Evolutionary conservation across 2,888 invertebrate genomes (phyloP).

Genomic region (Tinea semifulvella): DNA sequence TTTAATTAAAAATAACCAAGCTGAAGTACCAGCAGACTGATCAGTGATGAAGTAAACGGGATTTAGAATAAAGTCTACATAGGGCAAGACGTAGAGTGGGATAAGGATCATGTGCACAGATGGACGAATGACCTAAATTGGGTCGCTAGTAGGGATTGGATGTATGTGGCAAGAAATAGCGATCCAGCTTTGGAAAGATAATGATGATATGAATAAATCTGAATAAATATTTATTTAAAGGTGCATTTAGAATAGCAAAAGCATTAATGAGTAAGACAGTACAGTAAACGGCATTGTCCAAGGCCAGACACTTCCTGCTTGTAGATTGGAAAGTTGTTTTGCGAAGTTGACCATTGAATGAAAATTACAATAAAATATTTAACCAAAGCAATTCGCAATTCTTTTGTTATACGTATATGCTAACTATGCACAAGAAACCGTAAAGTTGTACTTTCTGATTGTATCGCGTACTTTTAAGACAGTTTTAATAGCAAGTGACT

Average conservation of each 20-base stretch:
- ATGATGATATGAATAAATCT: neutral
- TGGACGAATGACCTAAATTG: too few species aligned
- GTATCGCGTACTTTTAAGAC: neutral
- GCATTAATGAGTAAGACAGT: neutral
- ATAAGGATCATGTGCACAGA: too few species aligned
- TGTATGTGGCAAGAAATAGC: too few species aligned
- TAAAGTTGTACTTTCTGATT: conserved; percentile 2
- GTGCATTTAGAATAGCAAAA: neutral
- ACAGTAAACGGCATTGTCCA: conserved; percentile 23
- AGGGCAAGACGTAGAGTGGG: too few species aligned
- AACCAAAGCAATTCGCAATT: neutral
- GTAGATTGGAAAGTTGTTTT: conserved; percentile 60
- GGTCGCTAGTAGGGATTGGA: too few species aligned
- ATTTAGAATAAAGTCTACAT: too few species aligned
- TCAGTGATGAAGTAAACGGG: too few species aligned
- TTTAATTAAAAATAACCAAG: too few species aligned
- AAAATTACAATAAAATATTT: conserved; percentile 6
- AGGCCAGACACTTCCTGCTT: conserved; percentile 42
- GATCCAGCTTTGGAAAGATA: too few species aligned
- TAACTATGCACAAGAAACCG: neutral
- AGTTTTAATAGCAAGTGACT: too few species aligned
- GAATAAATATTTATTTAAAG: neutral
- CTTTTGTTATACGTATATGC: too few species aligned
- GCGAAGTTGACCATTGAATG: conserved; percentile 26
- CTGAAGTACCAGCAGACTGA: too few species aligned